Evolutionary conservation across 2,888 invertebrate genomes (phyloP).

Genomic region (Xestoiulus laeticollis): DNA sequence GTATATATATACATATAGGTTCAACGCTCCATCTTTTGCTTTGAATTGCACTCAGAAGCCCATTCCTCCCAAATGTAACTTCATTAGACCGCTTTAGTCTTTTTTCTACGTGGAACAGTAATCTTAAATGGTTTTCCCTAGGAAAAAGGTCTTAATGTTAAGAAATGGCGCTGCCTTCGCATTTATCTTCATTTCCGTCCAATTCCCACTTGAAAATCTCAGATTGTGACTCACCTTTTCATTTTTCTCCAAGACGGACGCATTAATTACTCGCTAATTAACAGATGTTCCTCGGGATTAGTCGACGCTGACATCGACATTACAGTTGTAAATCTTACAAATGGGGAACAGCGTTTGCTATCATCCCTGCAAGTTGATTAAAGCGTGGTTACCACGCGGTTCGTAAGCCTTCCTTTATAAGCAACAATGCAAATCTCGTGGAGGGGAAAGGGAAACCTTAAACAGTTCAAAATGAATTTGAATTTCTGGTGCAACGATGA

Average conservation of each 20-base stretch:
- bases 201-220: slow-evolving; percentile 7
- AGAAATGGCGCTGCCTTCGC: neutral
- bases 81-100: neutral
- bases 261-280: slow-evolving; percentile 39
- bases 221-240: slow-evolving; percentile 24
- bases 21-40: no score
- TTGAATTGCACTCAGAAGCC: neutral
- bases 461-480: neutral
- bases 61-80: neutral
- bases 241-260: neutral
- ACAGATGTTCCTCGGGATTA: slow-evolving; percentile 39
- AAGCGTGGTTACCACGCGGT: slow-evolving; percentile 6
- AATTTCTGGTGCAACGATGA: neutral
- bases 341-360: neutral
- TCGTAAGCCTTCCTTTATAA: neutral
- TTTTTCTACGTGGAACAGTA: neutral
- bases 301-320: slow-evolving; percentile 15
- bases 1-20: no score
- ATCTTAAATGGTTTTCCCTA: neutral
- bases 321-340: slow-evolving; percentile 27
- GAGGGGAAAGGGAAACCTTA: neutral
- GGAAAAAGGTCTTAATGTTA: neutral
- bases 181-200: slow-evolving; percentile 8
- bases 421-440: neutral
- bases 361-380: slow-evolving; percentile 5